These are phyloP conservation scores for Cosmopolites sordidus DNA, from an alignment of 2,888 invertebrate species.

Conservation along the genomic window DNA sequence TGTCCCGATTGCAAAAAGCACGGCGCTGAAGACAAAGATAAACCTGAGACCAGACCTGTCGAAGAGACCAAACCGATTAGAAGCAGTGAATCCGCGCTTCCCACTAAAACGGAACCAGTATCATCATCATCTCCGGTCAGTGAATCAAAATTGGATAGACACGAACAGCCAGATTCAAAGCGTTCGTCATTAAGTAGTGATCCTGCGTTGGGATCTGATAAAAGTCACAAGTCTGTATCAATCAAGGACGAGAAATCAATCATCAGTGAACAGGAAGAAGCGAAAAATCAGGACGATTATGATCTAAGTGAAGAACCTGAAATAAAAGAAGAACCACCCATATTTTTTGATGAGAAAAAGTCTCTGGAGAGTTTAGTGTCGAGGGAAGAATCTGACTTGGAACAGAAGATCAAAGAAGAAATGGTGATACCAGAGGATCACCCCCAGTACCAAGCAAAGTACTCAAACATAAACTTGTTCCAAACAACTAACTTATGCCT, in stretches of 20 bases:
- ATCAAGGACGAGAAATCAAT: background rate
- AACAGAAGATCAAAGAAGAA: constrained; percentile 1
- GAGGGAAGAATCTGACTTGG: background rate
- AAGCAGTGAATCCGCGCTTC: background rate
- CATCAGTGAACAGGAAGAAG: background rate
- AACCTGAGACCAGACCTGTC: background rate
- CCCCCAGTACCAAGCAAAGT: background rate
- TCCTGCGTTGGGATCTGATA: background rate
- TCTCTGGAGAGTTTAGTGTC: background rate
- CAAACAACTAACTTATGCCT: constrained; percentile 32
- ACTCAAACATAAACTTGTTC: constrained; percentile 23
- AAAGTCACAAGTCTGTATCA: background rate
- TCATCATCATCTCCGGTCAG: background rate
- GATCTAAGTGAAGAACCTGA: background rate
- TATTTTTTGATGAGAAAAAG: background rate
- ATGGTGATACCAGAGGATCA: constrained; percentile 6
- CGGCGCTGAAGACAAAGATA: background rate
- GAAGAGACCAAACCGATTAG: background rate
- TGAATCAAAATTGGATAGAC: background rate
- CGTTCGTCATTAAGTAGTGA: background rate
- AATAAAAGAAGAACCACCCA: background rate
- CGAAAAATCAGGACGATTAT: too few relatives aligned
- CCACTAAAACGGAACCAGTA: background rate
- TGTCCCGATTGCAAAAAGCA: constrained; percentile 33
- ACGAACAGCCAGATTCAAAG: background rate